A percentile compares a stretch with the other conserved stretches of the same genome.
Evolutionary conservation across 2,888 invertebrate species (phyloP).

Genomic region (Pheosia gnoma): DNA sequence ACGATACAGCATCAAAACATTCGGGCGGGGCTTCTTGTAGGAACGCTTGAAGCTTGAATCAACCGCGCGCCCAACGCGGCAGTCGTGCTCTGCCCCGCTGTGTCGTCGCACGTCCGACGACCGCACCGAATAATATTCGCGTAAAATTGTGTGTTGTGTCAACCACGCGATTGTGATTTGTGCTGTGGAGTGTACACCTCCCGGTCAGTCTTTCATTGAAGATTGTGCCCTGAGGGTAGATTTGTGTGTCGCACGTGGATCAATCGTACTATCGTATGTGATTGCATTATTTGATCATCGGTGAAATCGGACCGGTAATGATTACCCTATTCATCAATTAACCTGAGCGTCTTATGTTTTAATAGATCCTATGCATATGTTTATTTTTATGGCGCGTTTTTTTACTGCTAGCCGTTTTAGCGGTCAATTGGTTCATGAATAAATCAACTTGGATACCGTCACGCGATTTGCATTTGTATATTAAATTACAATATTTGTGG

Average conservation of each 20-base stretch:
- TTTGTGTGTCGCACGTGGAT: constrained; percentile 39
- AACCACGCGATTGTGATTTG: constrained; percentile 24
- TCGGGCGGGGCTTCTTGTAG: constrained; percentile 61
- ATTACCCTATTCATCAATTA: constrained; percentile 16
- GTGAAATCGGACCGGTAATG: constrained; percentile 55
- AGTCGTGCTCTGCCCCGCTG: constrained; percentile 32
- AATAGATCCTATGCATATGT: constrained; percentile 6
- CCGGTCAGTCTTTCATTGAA: constrained; percentile 49
- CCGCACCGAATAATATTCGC: constrained; percentile 16
- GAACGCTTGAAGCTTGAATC: constrained; percentile 16
- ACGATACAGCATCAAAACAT: constrained; percentile 57
- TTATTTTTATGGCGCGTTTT: neutral
- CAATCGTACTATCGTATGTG: constrained; percentile 17
- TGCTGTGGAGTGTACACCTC: constrained; percentile 39
- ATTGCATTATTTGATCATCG: constrained; percentile 16
- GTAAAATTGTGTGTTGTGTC: constrained; percentile 18
- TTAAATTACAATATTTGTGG: neutral
- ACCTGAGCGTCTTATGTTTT: too few relatives aligned
- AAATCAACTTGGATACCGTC: constrained; percentile 9
- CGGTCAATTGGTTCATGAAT: constrained; percentile 10
- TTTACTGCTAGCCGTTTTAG: constrained; percentile 5
- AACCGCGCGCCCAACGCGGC: constrained; percentile 34
- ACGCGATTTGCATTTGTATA: constrained; percentile 18
- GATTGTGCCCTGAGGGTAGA: constrained; percentile 48
- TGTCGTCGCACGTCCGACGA: constrained; percentile 24